phyloP scores from a whole-genome alignment of 2,888 invertebrate genomes.

The Phyllotreta cruciferae region DNA sequence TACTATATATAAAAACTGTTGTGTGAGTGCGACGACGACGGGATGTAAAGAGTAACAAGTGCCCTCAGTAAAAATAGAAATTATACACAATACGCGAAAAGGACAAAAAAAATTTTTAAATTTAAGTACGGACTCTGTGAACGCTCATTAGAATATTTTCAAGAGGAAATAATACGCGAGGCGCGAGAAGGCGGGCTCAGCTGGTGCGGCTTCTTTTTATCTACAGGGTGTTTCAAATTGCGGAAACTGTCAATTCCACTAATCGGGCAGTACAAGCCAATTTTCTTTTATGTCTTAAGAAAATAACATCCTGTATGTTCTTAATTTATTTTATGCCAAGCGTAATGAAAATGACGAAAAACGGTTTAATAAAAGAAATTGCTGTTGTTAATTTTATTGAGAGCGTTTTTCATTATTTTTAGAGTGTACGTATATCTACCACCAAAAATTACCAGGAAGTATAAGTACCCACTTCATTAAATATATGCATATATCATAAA shows the following conservation, averaged over 20 bases:
- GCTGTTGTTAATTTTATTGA: no score
- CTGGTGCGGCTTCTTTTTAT: conserved; percentile 14
- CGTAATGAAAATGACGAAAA: no score
- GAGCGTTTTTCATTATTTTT: no score
- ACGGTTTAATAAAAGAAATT: no score
- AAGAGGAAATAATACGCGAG: conserved; percentile 20
- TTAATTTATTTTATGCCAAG: conserved; percentile 5
- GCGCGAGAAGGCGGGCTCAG: conserved; percentile 17
- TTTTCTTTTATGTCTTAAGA: background rate
- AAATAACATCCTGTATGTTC: conserved; percentile 9
- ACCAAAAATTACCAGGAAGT: no score
- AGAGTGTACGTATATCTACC: no score
- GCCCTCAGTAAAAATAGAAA: conserved; percentile 31
- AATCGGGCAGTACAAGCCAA: conserved; percentile 1
- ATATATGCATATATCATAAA: no score
- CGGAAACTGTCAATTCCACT: conserved; percentile 20
- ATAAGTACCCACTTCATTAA: no score
- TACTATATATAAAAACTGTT: conserved; percentile 47
- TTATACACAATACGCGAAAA: conserved; percentile 36
- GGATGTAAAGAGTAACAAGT: conserved; percentile 44
- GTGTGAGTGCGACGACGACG: conserved; percentile 43
- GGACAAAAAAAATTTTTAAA: conserved; percentile 47
- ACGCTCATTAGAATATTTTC: conserved; percentile 28
- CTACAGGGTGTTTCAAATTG: conserved; percentile 21
- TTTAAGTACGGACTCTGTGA: conserved; percentile 34